Conservation (phyloP, 2,113 vertebrate species). For the Garra rufa region DNA sequence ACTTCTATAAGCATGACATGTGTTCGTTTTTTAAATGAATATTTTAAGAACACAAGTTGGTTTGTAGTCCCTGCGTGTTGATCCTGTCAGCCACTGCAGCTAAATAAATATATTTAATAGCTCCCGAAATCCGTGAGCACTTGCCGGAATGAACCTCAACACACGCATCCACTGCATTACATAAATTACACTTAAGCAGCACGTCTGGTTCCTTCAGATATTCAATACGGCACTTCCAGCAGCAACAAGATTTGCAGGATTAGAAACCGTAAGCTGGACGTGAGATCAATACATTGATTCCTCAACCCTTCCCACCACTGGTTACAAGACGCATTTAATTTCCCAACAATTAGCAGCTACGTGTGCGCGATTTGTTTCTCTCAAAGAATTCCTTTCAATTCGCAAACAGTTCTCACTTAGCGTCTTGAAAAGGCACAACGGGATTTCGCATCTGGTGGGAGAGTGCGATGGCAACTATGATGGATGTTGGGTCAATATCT, state of each 20-base stretch:
- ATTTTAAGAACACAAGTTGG: neutral
- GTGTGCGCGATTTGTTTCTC: slow-evolving; percentile 65
- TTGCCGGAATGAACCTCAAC: slow-evolving; percentile 55
- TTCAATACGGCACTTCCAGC: slow-evolving; percentile 73
- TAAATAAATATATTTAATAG: slow-evolving; percentile 58
- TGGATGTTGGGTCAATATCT: slow-evolving; percentile 40
- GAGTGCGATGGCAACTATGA: neutral
- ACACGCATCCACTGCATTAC: slow-evolving; percentile 58
- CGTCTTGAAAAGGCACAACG: neutral
- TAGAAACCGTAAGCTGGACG: slow-evolving; percentile 71
- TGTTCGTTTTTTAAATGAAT: neutral
- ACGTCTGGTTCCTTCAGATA: slow-evolving; percentile 67
- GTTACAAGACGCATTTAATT: slow-evolving; percentile 78
- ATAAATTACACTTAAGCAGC: slow-evolving; percentile 74
- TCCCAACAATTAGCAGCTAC: slow-evolving; percentile 77
- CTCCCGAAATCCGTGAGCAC: slow-evolving; percentile 55
- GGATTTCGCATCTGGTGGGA: neutral
- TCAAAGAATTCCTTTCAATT: slow-evolving; percentile 15
- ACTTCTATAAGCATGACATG: neutral
- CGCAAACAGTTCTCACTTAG: slow-evolving; percentile 19
- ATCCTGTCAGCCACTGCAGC: slow-evolving; percentile 24
- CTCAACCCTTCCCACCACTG: slow-evolving; percentile 51
- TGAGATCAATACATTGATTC: slow-evolving; percentile 76
- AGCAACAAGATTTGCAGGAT: slow-evolving; percentile 79
- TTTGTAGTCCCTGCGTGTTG: slow-evolving; percentile 5